phyloP scores from a whole-genome alignment of 1,140 invertebrate genomes.

The Brachionus plicatilis region DNA sequence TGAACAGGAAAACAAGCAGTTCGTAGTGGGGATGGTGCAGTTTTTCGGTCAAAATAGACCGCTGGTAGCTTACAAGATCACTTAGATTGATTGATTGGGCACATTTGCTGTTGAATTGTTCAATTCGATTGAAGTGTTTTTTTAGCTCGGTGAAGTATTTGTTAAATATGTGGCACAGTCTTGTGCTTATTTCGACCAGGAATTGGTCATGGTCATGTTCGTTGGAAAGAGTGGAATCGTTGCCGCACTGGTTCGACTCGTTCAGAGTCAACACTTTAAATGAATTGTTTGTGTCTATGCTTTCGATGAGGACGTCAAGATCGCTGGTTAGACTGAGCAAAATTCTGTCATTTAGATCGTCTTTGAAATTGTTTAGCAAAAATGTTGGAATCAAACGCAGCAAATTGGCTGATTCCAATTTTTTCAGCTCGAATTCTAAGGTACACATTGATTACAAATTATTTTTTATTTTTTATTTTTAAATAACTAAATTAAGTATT shows the following conservation, averaged over 20 bases:
- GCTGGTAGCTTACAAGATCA: background rate
- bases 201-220: background rate
- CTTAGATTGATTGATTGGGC: background rate
- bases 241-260: background rate
- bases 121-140: background rate
- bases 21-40: background rate
- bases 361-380: slow-evolving; percentile 30
- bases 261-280: background rate
- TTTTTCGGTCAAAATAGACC: slow-evolving; percentile 8
- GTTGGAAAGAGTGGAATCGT: background rate
- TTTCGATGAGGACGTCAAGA: slow-evolving; percentile 17
- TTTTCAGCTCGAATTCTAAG: background rate
- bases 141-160: background rate
- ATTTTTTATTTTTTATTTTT: too few relatives aligned
- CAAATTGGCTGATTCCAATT: background rate
- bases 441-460: background rate
- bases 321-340: background rate
- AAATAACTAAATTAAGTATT: background rate
- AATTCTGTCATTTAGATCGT: slow-evolving; percentile 2
- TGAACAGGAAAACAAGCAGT: background rate
- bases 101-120: background rate
- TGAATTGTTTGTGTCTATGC: slow-evolving; percentile 4
- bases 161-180: background rate
- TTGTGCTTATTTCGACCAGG: background rate
- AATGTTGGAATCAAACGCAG: background rate